phyloP scores from a whole-genome alignment of 2,113 vertebrate species.

The Circaetus gallicus region DNA sequence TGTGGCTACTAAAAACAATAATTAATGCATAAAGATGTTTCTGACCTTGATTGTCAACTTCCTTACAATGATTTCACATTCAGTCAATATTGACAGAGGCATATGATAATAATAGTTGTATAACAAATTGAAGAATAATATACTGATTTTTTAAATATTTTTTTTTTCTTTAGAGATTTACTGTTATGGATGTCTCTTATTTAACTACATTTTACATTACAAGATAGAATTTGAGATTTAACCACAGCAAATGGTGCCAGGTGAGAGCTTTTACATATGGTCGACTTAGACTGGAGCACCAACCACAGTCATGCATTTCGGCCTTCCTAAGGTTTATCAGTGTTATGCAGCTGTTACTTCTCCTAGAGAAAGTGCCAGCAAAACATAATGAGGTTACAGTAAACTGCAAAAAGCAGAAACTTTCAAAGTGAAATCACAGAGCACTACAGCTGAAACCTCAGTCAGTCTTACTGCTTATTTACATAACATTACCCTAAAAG shows the following conservation, averaged over 20 bases:
- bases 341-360: conserved; percentile 45
- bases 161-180: not conserved
- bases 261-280: not conserved
- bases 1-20: not conserved
- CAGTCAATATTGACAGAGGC: not conserved
- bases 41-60: not conserved
- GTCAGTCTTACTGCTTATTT: conserved; percentile 45
- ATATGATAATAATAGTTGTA: not conserved
- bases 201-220: not conserved
- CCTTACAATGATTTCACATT: not conserved
- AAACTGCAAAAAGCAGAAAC: conserved; percentile 27
- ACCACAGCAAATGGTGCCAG: not conserved
- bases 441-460: not conserved
- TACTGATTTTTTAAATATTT: not conserved
- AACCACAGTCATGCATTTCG: not conserved
- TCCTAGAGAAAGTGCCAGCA: conserved; percentile 14
- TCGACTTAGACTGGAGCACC: not conserved
- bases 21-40: not conserved
- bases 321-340: conserved; percentile 56
- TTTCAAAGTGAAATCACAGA: conserved; percentile 43
- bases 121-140: not conserved
- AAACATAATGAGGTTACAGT: conserved; percentile 43
- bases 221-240: not conserved
- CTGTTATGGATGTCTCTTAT: not conserved
- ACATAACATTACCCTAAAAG: conserved; percentile 37